Base-by-base conservation (phyloP, 1,140 invertebrate species). In the Drosophila rufa region DNA sequence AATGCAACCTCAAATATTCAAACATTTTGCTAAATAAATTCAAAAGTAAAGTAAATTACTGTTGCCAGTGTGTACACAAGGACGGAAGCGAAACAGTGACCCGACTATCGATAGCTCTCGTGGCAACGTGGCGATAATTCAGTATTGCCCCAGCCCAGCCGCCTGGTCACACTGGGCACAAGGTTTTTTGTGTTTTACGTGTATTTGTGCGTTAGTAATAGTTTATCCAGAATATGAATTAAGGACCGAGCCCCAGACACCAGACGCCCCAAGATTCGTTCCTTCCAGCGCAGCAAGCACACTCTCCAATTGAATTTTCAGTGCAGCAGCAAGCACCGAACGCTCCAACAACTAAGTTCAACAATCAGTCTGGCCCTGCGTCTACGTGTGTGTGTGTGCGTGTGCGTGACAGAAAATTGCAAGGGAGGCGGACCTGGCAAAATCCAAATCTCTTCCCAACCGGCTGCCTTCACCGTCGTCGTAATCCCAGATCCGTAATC, bases 171-270 rank as follows among this genome's bases (percentile, higher is more conserved):
- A 67, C 56, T 40, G 17, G 6, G 14, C 43, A 19, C 22, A 67
- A 61, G 42, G 64, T 67, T 67, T 45, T 59, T 61, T 66, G 25
- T 30, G 56, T 81, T 82, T 57, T 71, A 53, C 66, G 64, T 75
- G 76, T 75, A 66, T 82, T 68, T 59, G 76, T 83, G 81, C 60
- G 78, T 85, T 85, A 85, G 82, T 79, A 86, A 85, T 85, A 85
- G 82, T 85, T 85, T 85, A 86, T 84, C 80, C 82, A 75, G 83
- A 81, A 85, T 66, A 78, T 74, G 77, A 73, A 78, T 81, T 68
- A 73, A 73, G 55, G 38, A 73, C 47, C 57, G 40, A 73, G 36
- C 2, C 30, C 47, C n/a, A 36, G n/a, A 70, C 67, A 36, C 40
- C 48, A 64, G 40, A 68, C 48, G 40, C 38, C 46, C 69, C 45